Base-by-base conservation (phyloP, 2,888 invertebrate genomes). In the Papilio protenor region DNA sequence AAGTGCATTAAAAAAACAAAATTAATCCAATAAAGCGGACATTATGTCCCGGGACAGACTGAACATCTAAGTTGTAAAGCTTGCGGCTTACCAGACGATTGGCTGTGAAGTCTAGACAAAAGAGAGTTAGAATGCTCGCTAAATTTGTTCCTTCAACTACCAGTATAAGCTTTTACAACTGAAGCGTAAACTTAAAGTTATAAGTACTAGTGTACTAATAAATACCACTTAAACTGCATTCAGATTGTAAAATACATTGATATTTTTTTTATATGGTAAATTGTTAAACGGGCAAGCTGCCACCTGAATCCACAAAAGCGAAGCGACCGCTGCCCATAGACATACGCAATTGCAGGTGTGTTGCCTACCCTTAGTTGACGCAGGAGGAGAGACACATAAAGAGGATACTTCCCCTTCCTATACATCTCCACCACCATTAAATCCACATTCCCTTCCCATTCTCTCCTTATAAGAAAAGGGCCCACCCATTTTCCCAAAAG, bases 81-180 rank as follows among this genome's bases (percentile, higher is more conserved):
- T 80, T 72, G 75, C 76, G 80, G 82, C 82, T 80, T 79, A 81
- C 81, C 82, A 86, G 84, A 85, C 87, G 81, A 82, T 83, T 84
- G 85, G 82, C 80, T 80, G 81, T 82, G 81, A 84, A 84, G 86
- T 87, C 87, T 86, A 87, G 88, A 88, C 88, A 87, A 86, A 82
- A 83, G 80, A 74, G 79, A 77, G 49, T 75, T 61, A 33, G 52
- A 61, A 77, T 77, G 69, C 57, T 73, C 74, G 64, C 70, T 73
- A 69, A 49, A 77, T 76, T 79, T 74, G 77, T 76, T 76, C 78
- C 81, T 79, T 83, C 84, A 85, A 87, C 85, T 84, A 83, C 84
- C 81, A 82, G 84, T 80, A 79, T 82, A 84, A 81, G 82, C 85
- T 85, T 87, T 75, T 55, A 66, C 14, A 69, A 69, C 57, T 52